Evolutionary conservation across 2,888 invertebrate genomes (phyloP).

Genomic region (Drosophila pullipes): DNA sequence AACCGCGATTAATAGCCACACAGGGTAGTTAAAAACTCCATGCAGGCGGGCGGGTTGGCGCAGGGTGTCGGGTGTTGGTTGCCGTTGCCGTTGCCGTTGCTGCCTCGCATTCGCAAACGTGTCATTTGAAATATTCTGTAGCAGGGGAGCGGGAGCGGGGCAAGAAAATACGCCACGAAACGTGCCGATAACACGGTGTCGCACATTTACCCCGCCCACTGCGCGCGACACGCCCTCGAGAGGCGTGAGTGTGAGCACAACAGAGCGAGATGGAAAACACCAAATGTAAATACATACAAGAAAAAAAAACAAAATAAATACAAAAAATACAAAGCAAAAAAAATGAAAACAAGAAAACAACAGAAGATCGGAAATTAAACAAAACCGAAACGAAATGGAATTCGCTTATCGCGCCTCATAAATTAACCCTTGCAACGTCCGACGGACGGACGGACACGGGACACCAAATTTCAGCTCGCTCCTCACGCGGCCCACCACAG

Average conservation of each 20-base stretch:
- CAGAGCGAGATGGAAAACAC: conserved; percentile 20
- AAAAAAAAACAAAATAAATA: not conserved
- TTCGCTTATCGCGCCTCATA: conserved; percentile 83
- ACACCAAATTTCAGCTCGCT: conserved; percentile 17
- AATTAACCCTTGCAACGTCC: conserved; percentile 79
- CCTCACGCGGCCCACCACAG: conserved; percentile 14
- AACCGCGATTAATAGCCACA: conserved; percentile 79
- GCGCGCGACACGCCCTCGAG: conserved; percentile 37
- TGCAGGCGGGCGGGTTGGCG: not conserved
- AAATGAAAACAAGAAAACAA: conserved; percentile 44
- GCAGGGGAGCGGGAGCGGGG: conserved; percentile 33
- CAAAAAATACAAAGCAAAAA: conserved; percentile 5
- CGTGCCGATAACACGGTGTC: conserved; percentile 83
- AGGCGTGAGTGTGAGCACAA: conserved; percentile 4
- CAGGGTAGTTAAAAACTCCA: conserved; percentile 71
- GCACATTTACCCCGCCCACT: conserved; percentile 63
- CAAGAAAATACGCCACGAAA: conserved; percentile 68
- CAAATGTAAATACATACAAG: conserved; percentile 65
- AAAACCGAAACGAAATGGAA: conserved; percentile 80
- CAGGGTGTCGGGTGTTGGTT: conserved; percentile 13
- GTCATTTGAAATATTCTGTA: conserved; percentile 77
- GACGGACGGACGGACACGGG: conserved; percentile 27
- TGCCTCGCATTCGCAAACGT: conserved; percentile 65
- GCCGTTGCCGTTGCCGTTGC: conserved; percentile 14
- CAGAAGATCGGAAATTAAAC: conserved; percentile 81